Base-by-base conservation (phyloP, 1,140 invertebrate species). In the Hirudo medicinalis region DNA sequence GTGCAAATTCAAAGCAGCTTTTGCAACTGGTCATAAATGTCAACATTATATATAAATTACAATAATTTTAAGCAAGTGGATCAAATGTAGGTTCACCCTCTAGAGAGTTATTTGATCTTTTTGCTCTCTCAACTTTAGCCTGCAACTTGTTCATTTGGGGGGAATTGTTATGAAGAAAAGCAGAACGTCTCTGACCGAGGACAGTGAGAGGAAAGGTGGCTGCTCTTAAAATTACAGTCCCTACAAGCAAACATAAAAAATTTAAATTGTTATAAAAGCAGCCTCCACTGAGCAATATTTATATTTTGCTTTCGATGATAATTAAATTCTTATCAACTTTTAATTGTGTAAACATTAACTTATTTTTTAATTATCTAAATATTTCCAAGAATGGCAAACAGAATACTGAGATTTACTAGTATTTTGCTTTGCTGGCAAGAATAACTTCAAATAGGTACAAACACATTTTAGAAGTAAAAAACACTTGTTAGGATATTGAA, bases 121-220 rank as follows among this genome's bases (percentile, higher is more conserved):
- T 83, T 0, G 93, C 91, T 76, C 92, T 87, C 13, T 88, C 87
- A 85, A 95, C 87, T 82, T 90, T 90, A 43, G 86, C 67, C 78
- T 95, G 91, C 0, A 94, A 76, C 36, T 84, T 78, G 79, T 90
- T 87, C 77, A 95, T 85, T 80, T 89, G 83, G 27, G 92, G 91
- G 81, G 93, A 82, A 77, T 90, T 83, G 76, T 92, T 92, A 74
- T 87, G 86, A 87, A 95, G 88, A 75, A 85, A 85, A 11, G 88
- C 88, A 4, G 86, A 83, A 82, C 91, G 90, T 75, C 85, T 86
- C 82, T 93, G 91, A 6, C 88, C 81, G 69, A 86, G 80, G 67
- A 96, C 86, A 0, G 94, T 87, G 29, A 96, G 74, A 0, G 94
- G 93, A 76, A 96, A 92, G 77, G 94, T 82, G 0, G 86, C 71